Base-by-base conservation (phyloP, 2,113 vertebrate genomes). In the Lycocorax pyrrhopterus region DNA sequence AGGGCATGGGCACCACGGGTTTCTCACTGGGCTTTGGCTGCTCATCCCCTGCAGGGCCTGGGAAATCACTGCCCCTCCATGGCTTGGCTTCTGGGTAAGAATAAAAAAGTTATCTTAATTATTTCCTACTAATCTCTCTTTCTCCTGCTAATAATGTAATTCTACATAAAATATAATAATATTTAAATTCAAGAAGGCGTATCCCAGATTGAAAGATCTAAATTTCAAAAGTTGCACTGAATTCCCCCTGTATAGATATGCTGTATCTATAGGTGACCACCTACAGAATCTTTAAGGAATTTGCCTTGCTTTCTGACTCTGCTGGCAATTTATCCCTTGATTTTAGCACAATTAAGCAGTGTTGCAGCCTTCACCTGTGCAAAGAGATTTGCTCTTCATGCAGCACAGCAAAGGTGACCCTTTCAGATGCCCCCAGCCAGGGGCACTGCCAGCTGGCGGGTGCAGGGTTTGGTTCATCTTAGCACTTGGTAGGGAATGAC, bases 1-100 rank as follows among this genome's bases (percentile, higher is more conserved):
- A 62, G 72, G 30, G 52, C 37, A 13, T 7, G 1, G 9, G 19
- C 39, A 60, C 52, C 35, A 53, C 0, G 0, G 10, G 5, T n/a
- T 83, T 84, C 63, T 88, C 62, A 3, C 37, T 27, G 27, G 1
- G 1, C 32, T 74, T 59, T 49, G 62, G 33, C 53, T 53, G n/a
- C 37, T 73, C 2, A 2, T 60, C 12, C 22, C 29, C 35, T 58
- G 32, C 1, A 4, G 77, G 39, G 59, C 37, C 35, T 6, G 2
- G 12, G n/a, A 86, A 88, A 90, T 93, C 58, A 66, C 67, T 93
- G 78, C 37, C 46, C 8, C 33, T 75, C 47, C 74, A 55, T 91
- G 82, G n/a, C 30, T 33, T 27, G 35, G 12, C 46, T 66, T 73
- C 41, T 52, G 26, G 18, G 37, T 79, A n/a, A 52, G 49, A 60